Evolutionary conservation across 2,113 vertebrate species (phyloP).

Genomic region (Calidris pygmaea): DNA sequence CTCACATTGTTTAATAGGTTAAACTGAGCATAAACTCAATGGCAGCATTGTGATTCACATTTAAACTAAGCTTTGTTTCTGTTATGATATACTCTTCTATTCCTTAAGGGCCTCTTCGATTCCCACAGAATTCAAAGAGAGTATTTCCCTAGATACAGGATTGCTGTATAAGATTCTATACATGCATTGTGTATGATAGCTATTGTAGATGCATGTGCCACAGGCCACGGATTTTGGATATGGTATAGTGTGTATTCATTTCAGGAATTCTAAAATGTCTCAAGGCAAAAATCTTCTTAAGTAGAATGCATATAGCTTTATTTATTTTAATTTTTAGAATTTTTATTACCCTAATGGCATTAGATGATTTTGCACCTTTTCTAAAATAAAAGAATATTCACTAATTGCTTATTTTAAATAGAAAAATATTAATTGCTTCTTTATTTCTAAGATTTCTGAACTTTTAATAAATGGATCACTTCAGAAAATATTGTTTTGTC

Average conservation of each 20-base stretch:
- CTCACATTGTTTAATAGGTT: constrained; percentile 73
- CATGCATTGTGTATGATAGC: background rate
- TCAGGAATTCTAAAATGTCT: background rate
- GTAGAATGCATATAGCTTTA: background rate
- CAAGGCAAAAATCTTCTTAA: background rate
- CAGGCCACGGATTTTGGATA: background rate
- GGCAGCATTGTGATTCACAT: constrained; percentile 60
- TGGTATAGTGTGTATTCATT: background rate
- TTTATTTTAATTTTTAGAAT: background rate
- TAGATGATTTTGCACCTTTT: background rate
- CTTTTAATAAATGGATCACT: background rate
- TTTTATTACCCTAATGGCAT: background rate
- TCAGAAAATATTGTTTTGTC: background rate
- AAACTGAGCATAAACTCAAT: constrained; percentile 73
- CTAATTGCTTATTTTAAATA: background rate
- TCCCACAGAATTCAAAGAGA: constrained; percentile 1
- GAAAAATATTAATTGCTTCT: background rate
- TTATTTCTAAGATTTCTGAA: background rate
- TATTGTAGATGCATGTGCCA: background rate
- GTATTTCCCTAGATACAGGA: background rate
- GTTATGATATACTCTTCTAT: background rate
- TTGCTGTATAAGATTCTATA: background rate
- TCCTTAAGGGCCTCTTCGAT: background rate
- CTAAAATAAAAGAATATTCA: background rate
- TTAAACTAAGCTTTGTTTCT: constrained; percentile 41